Percentiles rank a stretch among this genome's conserved stretches.
phyloP scores from a whole-genome alignment of 1,140 invertebrate species.

The Acromyrmex heyeri region DNA sequence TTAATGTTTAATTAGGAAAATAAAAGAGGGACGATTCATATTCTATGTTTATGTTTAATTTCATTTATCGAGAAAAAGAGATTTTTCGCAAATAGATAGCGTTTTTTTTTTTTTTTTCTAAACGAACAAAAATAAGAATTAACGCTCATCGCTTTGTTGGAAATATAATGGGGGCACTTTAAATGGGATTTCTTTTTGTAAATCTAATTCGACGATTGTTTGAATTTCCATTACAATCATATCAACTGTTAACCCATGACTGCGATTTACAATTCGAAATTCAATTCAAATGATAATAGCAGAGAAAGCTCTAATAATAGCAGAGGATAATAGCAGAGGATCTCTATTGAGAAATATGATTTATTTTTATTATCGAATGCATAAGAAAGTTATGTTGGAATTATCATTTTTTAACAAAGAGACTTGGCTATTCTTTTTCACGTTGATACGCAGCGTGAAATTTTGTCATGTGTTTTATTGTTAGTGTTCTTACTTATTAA shows the following conservation, averaged over 20 bases:
- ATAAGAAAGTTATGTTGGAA: slow-evolving; percentile 2
- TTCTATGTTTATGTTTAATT: slow-evolving; percentile 9
- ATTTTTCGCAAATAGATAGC: slow-evolving; percentile 21
- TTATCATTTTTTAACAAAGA: not conserved
- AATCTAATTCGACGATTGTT: slow-evolving; percentile 4
- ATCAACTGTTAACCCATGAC: slow-evolving; percentile 43
- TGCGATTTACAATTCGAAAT: not conserved
- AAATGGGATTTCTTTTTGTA: slow-evolving; percentile 2
- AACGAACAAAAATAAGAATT: not conserved
- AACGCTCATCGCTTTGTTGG: slow-evolving; percentile 8
- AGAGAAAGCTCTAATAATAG: not conserved
- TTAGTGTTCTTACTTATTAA: too few species aligned
- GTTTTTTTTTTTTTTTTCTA: not conserved
- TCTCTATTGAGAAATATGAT: slow-evolving; percentile 1
- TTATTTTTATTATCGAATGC: slow-evolving; percentile 23
- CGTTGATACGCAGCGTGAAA: not conserved
- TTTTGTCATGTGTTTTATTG: not conserved
- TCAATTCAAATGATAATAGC: not conserved
- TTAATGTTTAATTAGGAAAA: not conserved
- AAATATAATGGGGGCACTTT: slow-evolving; percentile 11
- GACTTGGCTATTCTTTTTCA: slow-evolving; percentile 1
- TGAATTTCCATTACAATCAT: slow-evolving; percentile 16
- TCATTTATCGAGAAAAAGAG: not conserved
- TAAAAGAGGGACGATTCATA: not conserved
- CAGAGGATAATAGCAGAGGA: not conserved